A percentile compares a stretch with the other conserved stretches of the same genome.
Conservation (phyloP, 1,140 invertebrate species). For the Camponotus floridanus region DNA sequence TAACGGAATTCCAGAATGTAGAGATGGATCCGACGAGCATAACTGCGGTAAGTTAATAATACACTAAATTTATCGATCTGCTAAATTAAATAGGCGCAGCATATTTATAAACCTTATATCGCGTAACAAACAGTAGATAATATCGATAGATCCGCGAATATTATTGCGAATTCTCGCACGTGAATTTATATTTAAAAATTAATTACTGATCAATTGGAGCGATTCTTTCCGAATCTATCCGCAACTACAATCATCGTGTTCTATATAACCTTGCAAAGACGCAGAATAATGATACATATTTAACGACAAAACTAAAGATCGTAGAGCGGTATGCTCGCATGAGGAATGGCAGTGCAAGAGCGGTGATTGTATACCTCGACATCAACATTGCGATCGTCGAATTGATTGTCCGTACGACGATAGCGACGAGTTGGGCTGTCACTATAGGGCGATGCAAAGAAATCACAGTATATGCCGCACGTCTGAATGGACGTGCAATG, state of each 20-base stretch:
- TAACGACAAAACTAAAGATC: constrained; percentile 65
- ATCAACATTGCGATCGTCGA: constrained; percentile 88
- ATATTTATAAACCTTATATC: neutral
- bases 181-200: neutral
- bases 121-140: neutral
- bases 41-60: constrained; percentile 87
- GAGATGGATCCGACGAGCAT: constrained; percentile 92
- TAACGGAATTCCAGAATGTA: constrained; percentile 89
- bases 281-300: constrained; percentile 41
- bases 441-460: constrained; percentile 41
- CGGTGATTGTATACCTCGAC: constrained; percentile 88
- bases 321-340: constrained; percentile 69
- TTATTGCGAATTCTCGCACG: neutral
- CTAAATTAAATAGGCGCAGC: neutral
- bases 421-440: constrained; percentile 78
- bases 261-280: neutral
- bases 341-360: constrained; percentile 88
- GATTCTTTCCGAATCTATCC: neutral
- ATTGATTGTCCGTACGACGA: constrained; percentile 88
- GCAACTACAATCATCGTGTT: neutral
- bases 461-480: constrained; percentile 74
- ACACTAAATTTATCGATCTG: neutral
- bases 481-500: constrained; percentile 88
- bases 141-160: neutral
- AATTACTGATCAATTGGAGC: neutral